Evolutionary conservation across 2,113 vertebrate species (phyloP).

Genomic region (Planiliza haematocheilus): DNA sequence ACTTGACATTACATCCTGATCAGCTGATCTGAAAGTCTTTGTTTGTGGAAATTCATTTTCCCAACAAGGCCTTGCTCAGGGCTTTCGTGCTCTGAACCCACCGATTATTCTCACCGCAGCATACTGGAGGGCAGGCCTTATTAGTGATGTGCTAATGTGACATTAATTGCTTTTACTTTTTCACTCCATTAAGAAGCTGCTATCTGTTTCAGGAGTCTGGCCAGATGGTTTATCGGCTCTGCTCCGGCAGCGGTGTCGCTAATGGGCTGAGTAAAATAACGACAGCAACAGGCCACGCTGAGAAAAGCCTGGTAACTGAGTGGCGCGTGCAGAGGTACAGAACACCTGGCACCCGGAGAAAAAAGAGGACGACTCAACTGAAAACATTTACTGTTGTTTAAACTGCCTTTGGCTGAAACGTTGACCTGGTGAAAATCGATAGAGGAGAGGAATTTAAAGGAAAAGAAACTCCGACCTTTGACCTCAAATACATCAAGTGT

Average conservation of each 20-base stretch:
- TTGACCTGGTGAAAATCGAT: background rate
- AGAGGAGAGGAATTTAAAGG: background rate
- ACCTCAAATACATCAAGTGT: constrained; percentile 36
- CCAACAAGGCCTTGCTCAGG: constrained; percentile 13
- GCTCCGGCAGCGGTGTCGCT: constrained; percentile 59
- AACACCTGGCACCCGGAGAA: constrained; percentile 55
- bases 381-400: constrained; percentile 1
- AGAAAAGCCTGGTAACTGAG: constrained; percentile 59
- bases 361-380: constrained; percentile 15
- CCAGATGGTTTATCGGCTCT: constrained; percentile 81
- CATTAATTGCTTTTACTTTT: constrained; percentile 84
- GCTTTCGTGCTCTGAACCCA: constrained; percentile 31
- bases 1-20: background rate
- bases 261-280: constrained; percentile 78
- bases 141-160: constrained; percentile 81
- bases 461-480: constrained; percentile 28
- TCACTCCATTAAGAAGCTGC: constrained; percentile 81
- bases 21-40: constrained; percentile 10
- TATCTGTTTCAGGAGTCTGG: constrained; percentile 77
- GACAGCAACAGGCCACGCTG: constrained; percentile 58
- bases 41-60: constrained; percentile 26
- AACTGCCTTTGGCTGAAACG: background rate
- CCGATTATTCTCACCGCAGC: constrained; percentile 48
- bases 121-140: constrained; percentile 73
- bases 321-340: constrained; percentile 34